phyloP scores from a whole-genome alignment of 2,888 invertebrate species.

The Alcis repandata region DNA sequence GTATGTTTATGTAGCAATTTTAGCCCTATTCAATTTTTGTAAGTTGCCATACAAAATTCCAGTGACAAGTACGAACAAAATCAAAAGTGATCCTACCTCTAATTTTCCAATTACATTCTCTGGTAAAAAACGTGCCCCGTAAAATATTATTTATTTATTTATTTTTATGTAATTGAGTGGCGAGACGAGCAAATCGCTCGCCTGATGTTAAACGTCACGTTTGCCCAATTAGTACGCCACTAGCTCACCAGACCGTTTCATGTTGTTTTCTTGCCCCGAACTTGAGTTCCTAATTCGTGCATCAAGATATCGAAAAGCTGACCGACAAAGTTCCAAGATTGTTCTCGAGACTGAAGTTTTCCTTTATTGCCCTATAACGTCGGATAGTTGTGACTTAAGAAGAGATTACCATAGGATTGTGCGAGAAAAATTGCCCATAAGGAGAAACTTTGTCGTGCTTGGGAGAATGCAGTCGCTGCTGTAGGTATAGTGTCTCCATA shows the following conservation, averaged over 20 bases:
- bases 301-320: slow-evolving; percentile 52
- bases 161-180: too few species aligned
- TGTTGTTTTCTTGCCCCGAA: slow-evolving; percentile 63
- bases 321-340: slow-evolving; percentile 32
- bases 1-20: too few species aligned
- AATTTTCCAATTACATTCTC: background rate
- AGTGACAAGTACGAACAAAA: background rate
- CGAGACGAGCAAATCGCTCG: too few species aligned
- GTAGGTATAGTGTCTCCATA: too few species aligned
- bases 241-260: slow-evolving; percentile 63
- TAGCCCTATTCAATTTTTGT: too few species aligned
- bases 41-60: too few species aligned
- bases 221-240: slow-evolving; percentile 5
- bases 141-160: slow-evolving; percentile 10
- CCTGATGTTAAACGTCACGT: too few species aligned
- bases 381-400: slow-evolving; percentile 56
- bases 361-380: slow-evolving; percentile 69
- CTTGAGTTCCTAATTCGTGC: slow-evolving; percentile 42
- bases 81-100: background rate
- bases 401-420: slow-evolving; percentile 53
- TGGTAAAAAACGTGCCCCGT: slow-evolving; percentile 1
- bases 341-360: slow-evolving; percentile 58
- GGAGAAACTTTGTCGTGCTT: slow-evolving; percentile 46
- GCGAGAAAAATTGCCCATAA: slow-evolving; percentile 51
- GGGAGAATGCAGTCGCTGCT: slow-evolving; percentile 35